Percentiles rank a stretch among this genome's conserved stretches.
phyloP scores from a whole-genome alignment of 2,888 invertebrate species.

The Sinelater perroti region DNA sequence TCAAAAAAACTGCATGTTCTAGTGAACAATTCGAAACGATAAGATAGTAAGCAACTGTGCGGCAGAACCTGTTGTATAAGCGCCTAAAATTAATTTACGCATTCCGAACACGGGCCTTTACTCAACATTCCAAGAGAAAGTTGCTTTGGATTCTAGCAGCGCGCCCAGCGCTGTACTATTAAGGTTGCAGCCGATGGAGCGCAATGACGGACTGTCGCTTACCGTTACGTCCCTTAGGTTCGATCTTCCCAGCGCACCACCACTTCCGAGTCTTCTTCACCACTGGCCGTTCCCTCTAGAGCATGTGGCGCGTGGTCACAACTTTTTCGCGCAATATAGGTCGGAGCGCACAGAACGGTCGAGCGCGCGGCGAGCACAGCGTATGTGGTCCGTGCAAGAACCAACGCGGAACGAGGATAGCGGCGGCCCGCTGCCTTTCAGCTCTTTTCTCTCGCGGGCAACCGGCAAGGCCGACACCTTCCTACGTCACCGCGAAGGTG shows the following conservation, averaged over 20 bases:
- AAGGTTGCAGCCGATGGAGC: no score
- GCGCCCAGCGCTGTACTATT: no score
- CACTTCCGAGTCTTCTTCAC: no score
- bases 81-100: not conserved
- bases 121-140: slow-evolving; percentile 12
- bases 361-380: slow-evolving; percentile 5
- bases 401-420: slow-evolving; percentile 16
- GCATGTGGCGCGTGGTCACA: no score
- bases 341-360: not conserved
- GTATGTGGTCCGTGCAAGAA: slow-evolving; percentile 9
- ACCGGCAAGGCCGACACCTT: slow-evolving; percentile 34
- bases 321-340: no score
- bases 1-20: no score
- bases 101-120: slow-evolving; percentile 14
- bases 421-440: slow-evolving; percentile 24
- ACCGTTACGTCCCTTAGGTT: no score
- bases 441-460: slow-evolving; percentile 20
- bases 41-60: not conserved
- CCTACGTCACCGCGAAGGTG: slow-evolving; percentile 36
- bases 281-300: no score
- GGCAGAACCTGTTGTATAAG: no score
- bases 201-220: no score
- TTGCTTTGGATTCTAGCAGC: not conserved
- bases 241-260: no score
- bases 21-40: no score